Evolutionary conservation across 2,888 invertebrate genomes (phyloP), one percentile per base, ranked within the genome.

Genomic region (Cerastis rubricosa): DNA sequence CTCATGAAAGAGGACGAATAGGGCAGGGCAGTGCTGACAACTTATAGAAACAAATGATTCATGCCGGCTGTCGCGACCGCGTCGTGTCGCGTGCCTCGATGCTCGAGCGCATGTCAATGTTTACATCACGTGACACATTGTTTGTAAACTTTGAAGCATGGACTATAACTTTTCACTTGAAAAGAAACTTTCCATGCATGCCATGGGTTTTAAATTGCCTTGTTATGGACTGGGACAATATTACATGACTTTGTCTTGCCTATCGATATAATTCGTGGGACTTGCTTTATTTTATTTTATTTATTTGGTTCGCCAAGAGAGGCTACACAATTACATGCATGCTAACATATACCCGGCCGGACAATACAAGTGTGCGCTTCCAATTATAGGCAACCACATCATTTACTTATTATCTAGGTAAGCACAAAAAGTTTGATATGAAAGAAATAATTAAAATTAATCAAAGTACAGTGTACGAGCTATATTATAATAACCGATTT

Each of bases 111-210:
- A 88, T 88, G 88, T 7, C 72, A 87, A 69, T 91, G 87, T 91
- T 91, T 89, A 89, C 88, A 87, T 88, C 90, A 90, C 90, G 91
- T 91, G 91, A 81, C 64, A 71, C 63, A 51, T 51, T 83, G 84
- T 85, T 88, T 80, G 83, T 84, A 88, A 88, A 86, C 85, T 81
- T 80, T 71, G 72, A 61, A 71, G 78, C 83, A 78, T 83, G 81
- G 12, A 40, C 57, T 64, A 17, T 19, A 11, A 59, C n/a, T 69
- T 40, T 57, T 29, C 22, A 22, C 0, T 19, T 22, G n/a, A 69
- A 59, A 63, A 3, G 3, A 29, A 40, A 63, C 43, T 54, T 66
- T 70, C 17, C n/a, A 59, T 29, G 29, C 6, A 8, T n/a, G 59
- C 7, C 11, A 59, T 17, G 40, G 59, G 40, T 19, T 29, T 61